Base-by-base conservation (phyloP, 2,113 vertebrate genomes). In the Dermatemys mawii region DNA sequence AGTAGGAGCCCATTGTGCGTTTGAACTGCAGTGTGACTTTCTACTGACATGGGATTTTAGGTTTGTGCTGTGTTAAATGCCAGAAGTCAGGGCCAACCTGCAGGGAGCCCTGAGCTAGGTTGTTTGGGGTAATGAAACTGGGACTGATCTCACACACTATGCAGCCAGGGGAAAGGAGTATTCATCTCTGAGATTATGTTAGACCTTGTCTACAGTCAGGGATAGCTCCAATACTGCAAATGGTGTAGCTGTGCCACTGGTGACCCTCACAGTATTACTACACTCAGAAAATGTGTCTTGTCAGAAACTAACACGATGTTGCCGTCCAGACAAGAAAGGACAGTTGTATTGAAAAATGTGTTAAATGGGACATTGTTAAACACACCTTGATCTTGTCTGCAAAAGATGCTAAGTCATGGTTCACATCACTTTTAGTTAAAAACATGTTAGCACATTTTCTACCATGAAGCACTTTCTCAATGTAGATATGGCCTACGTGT, bases 21-120 rank as follows among this genome's bases (percentile, higher is more conserved):
- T 87, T 96, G 90, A 92, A 96, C 41, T 93, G 63, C 81, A 87
- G 84, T 24, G 50, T 84, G 84, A 93, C 94, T 97, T 96, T 97
- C 95, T 95, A 67, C 87, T 92, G 82, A 79, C 10, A 86, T 78
- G 84, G 87, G 94, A 88, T 97, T 70, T 92, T 67, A 89, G 88
- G 86, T 49, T 27, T 0, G 0, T 63, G 14, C 70, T 48, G 46
- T 2, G 6, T 89, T 86, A 90, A 84, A n/a, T 84, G 73, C 86
- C 95, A 92, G 89, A 84, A 90, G 83, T 54, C 10, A 5, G 48
- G 87, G 91, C 86, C 93, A 79, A 7, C 57, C 91, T 93, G 84
- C 79, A 89, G 73, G 1, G 5, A 95, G 94, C 9, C 93, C 84
- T 93, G 83, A 92, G 73, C 55, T 94, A 78, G n/a, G 90, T 93